Percentiles rank a stretch among this genome's conserved stretches.
phyloP scores from a whole-genome alignment of 2,888 invertebrate species.

The Lasioglossum malachurum region DNA sequence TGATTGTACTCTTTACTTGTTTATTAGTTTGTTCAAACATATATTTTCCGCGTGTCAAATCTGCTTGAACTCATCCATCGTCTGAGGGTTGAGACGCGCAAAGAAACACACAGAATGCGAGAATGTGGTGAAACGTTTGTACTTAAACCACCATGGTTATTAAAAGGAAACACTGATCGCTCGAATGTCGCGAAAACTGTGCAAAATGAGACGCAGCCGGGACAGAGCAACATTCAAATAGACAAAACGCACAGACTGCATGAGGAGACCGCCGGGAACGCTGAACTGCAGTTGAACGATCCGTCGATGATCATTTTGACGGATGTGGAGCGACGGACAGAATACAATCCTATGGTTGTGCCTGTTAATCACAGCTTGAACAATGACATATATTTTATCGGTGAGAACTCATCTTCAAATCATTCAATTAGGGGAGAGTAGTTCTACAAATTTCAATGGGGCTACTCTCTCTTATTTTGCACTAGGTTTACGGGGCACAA shows the following conservation, averaged over 20 bases:
- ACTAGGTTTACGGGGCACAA: too few relatives aligned
- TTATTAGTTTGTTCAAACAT: background rate
- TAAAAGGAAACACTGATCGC: conserved; percentile 18
- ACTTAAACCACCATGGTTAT: background rate
- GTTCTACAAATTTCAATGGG: too few relatives aligned
- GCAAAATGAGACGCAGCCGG: conserved; percentile 40
- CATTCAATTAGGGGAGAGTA: background rate
- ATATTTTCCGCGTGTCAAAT: background rate
- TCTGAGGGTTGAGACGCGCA: background rate
- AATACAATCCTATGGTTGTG: conserved; percentile 74
- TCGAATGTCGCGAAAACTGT: conserved; percentile 18
- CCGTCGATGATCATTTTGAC: conserved; percentile 51
- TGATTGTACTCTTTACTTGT: background rate
- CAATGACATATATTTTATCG: conserved; percentile 83
- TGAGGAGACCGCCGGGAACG: conserved; percentile 13
- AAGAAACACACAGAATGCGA: background rate
- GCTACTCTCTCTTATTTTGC: too few relatives aligned
- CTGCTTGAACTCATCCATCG: background rate
- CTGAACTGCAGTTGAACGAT: conserved; percentile 35
- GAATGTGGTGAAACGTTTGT: background rate
- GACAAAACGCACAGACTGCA: background rate
- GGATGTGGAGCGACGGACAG: conserved; percentile 73
- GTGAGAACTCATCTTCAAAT: conserved; percentile 70
- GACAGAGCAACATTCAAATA: background rate
- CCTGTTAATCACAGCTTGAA: conserved; percentile 75